Evolutionary conservation across 2,888 invertebrate species (phyloP), one percentile per base, ranked within the genome.

Genomic region (Heterodera filipjevi): DNA sequence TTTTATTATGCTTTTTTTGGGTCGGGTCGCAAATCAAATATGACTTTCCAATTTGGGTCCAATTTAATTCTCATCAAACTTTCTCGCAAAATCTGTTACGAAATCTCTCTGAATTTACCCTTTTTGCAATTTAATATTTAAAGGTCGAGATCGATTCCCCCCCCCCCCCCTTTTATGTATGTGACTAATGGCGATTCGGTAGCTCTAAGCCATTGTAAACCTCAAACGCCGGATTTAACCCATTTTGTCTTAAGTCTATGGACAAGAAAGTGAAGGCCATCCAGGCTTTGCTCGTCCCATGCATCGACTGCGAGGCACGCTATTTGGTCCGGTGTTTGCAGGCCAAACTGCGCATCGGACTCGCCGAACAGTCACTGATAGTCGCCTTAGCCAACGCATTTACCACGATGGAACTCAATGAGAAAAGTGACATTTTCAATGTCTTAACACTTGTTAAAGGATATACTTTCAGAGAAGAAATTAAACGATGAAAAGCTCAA

Each of bases 311-410:
- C 46, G 88, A 88, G 76, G 86, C 88, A 0, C 80, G 86, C 76
- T 98, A 93, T 90, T 91, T 98, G 27, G 85, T 87, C 5, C 81
- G 87, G n/a, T 83, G 83, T 59, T 81, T 87, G 14, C 81, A 94
- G 80, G 98, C 98, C 44, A 99, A 98, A 91, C 91, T 99, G 78
- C 92, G 99, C 71, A 95, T 99, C 85, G 98, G 98, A 0, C 91
- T 99, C 79, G 99, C 98, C 0, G 99, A 99, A 89, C 96, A 97
- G 90, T 96, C 96, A 0, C 93, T 97, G 53, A 91, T 99, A 71
- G 92, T 94, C 90, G 96, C 99, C 16, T 90, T 99, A 71, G 95
- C 95, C 0, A 92, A 93, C 85, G 96, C 96, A 2, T 89, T 89
- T 78, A 88, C 89, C 10, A 76, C 66, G 27, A 73, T 78, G 22